Base-by-base conservation (phyloP, 2,797 vertebrate genomes). In the Pantherophis alleghaniensis region DNA sequence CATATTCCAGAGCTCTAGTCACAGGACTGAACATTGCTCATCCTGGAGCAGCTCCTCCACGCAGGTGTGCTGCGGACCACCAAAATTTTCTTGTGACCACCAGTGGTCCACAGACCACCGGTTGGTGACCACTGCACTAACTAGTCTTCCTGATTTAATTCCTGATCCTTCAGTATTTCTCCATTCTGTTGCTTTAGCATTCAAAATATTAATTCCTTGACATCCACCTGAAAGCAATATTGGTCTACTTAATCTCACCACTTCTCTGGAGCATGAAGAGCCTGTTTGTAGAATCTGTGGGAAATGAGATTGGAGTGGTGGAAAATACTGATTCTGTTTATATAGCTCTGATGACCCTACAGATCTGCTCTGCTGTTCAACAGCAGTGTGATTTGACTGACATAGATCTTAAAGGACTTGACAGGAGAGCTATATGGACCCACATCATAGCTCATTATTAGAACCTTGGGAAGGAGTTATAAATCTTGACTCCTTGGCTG, bases 311-410 rank as follows among this genome's bases (percentile, higher is more conserved):
- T 92, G 90, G 69, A 90, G 56, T 26, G 42, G 90, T 94, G 92
- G 92, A 91, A 93, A 90, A 61, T 42, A 32, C n/a, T 63, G 56
- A 87, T 59, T 86, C 90, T 95, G 89, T 47, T 91, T 47, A 55
- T 0, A 90, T 0, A 90, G 69, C 69, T 3, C 0, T 42, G 74
- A 66, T 69, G 87, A 28, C 90, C 91, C 32, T 79, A 32, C 88
- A 91, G 90, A 91, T 66, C 94, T 60, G 0, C 37, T 0, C 0
- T 28, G 47, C 9, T 0, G 1, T 37, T 0, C 0, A 0, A 51
- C 86, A 0, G 0, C n/a, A 91, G 87, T 42, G 28, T 24, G 60
- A 18, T 32, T 59, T 91, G 89, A 89, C 66, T 74, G 86, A 28
- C 42, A 89, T 69, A 86, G 18, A 93, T 66, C 42, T n/a, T 87